A percentile compares a stretch with the other conserved stretches of the same genome.
phyloP scores from a whole-genome alignment of 1,140 invertebrate genomes.

The Zaprionus ghesquierei region DNA sequence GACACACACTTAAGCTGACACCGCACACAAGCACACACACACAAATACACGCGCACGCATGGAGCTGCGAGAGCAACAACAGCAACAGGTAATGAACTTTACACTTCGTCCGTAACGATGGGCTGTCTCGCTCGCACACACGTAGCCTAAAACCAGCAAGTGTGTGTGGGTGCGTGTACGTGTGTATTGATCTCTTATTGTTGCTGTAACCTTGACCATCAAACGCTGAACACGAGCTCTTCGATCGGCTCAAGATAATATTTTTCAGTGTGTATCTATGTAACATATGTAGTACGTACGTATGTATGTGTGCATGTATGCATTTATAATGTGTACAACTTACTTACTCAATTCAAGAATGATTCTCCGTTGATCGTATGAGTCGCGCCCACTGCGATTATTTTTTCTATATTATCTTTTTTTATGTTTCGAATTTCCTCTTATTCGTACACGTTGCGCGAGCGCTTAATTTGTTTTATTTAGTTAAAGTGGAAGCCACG shows the following conservation, averaged over 20 bases:
- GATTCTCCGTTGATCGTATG: background rate
- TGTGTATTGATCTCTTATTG: slow-evolving; percentile 47
- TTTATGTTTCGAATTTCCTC: slow-evolving; percentile 24
- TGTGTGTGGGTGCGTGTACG: slow-evolving; percentile 5
- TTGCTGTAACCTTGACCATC: slow-evolving; percentile 71
- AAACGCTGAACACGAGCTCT: slow-evolving; percentile 36
- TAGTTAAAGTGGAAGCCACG: slow-evolving; percentile 57
- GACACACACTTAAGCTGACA: background rate
- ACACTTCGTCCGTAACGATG: slow-evolving; percentile 33
- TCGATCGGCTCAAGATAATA: slow-evolving; percentile 31
- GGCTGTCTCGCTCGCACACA: slow-evolving; percentile 33
- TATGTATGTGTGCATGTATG: background rate
- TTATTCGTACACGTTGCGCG: slow-evolving; percentile 37
- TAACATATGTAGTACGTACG: background rate
- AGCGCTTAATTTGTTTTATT: slow-evolving; percentile 61
- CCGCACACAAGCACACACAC: background rate
- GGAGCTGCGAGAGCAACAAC: background rate
- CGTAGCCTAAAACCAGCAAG: slow-evolving; percentile 2
- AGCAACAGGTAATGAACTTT: slow-evolving; percentile 75
- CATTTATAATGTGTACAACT: slow-evolving; percentile 24
- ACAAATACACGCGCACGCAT: background rate
- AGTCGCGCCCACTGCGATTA: background rate
- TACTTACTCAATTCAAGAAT: slow-evolving; percentile 30
- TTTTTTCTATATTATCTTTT: slow-evolving; percentile 9
- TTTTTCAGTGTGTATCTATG: slow-evolving; percentile 14